Evolutionary conservation across 2,888 invertebrate species (phyloP).

Genomic region (Allophyes oxyacanthae): DNA sequence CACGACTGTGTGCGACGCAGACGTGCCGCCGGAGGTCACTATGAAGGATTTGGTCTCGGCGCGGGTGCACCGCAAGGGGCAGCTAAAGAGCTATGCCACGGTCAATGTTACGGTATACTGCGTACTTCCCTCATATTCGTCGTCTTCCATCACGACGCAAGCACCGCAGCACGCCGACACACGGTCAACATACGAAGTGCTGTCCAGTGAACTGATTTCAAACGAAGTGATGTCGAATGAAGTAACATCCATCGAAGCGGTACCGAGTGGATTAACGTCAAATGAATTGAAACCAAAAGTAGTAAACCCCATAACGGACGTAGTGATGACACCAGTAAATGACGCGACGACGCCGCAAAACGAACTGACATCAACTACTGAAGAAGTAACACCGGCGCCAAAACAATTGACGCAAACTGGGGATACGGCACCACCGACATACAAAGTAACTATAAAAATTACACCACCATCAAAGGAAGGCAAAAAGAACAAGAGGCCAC

Average conservation of each 20-base stretch:
- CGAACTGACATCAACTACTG: conserved; percentile 2
- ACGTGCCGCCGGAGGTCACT: conserved; percentile 27
- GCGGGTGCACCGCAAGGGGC: conserved; percentile 29
- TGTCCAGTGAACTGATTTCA: conserved; percentile 25
- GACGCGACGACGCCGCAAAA: not conserved
- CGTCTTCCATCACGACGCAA: not conserved
- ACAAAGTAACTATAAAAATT: conserved; percentile 39
- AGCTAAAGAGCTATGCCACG: conserved; percentile 13
- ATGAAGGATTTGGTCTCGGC: conserved; percentile 20
- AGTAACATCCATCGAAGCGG: conserved; percentile 12
- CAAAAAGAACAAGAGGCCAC: conserved; percentile 3
- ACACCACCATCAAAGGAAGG: conserved; percentile 3
- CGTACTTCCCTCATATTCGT: not conserved
- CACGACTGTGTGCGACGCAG: conserved; percentile 36
- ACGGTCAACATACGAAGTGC: conserved; percentile 17
- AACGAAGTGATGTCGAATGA: conserved; percentile 18
- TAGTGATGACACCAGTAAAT: no score
- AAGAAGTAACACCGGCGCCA: not conserved
- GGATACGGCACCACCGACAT: conserved; percentile 4
- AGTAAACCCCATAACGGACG: conserved; percentile 5
- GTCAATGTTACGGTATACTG: conserved; percentile 41
- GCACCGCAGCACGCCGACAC: conserved; percentile 8
- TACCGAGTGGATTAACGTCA: conserved; percentile 18
- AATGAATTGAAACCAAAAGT: conserved; percentile 7
- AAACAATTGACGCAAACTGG: not conserved